Evolutionary conservation across 2,888 invertebrate species (phyloP).

Genomic region (Tromatobia lineatoria): DNA sequence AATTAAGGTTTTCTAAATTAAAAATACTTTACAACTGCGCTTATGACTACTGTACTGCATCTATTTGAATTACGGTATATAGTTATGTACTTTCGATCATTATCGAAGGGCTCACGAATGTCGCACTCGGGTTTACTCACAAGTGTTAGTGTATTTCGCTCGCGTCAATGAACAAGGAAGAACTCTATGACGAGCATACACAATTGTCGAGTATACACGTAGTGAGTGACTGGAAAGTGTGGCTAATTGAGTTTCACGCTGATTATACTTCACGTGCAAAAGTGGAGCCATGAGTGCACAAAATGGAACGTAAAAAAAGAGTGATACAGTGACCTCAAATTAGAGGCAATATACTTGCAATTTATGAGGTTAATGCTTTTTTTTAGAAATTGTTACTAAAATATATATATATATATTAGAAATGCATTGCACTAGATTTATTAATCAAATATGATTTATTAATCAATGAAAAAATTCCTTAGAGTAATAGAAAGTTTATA

Average conservation of each 20-base stretch:
- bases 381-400: too few species aligned
- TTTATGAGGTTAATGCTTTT: background rate
- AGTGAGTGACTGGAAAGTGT: slow-evolving; percentile 54
- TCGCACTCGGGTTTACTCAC: slow-evolving; percentile 48
- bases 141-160: slow-evolving; percentile 19
- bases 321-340: slow-evolving; percentile 33
- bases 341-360: background rate
- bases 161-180: slow-evolving; percentile 34
- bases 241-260: slow-evolving; percentile 59
- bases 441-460: too few species aligned
- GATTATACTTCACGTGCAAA: slow-evolving; percentile 40
- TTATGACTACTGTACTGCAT: background rate
- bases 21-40: background rate
- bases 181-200: slow-evolving; percentile 21
- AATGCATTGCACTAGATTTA: too few species aligned
- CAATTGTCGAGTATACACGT: slow-evolving; percentile 10
- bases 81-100: slow-evolving; percentile 48
- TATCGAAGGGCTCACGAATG: slow-evolving; percentile 43
- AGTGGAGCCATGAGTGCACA: slow-evolving; percentile 23
- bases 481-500: too few species aligned
- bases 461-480: too few species aligned
- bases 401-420: too few species aligned
- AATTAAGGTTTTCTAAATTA: slow-evolving; percentile 48
- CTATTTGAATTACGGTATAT: background rate
- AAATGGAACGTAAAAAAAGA: slow-evolving; percentile 16